Base-by-base conservation (phyloP, 2,888 invertebrate species). In the Arenicola marina region DNA sequence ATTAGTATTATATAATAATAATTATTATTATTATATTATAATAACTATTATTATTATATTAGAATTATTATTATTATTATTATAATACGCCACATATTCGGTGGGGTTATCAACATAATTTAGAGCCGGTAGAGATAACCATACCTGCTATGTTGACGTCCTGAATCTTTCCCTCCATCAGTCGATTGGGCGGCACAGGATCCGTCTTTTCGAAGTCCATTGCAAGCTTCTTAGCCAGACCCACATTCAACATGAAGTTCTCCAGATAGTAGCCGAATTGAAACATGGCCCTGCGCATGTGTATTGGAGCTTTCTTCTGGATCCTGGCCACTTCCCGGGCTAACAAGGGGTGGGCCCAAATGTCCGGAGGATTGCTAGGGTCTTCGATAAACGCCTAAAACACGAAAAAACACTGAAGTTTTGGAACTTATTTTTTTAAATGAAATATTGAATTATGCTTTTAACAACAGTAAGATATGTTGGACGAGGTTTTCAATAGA, bases 241-340 rank as follows among this genome's bases (percentile, higher is more conserved):
- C 75, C 3, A 77, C 76, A 46, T 69, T 59, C 45, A 75, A 72
- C 4, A 71, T 51, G 18, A 59, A 51, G 18, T 67, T 60, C 4
- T 72, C 72, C 2, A 77, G 63, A 34, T 70, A 68, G 1, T 69
- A 66, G 1, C 79, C 79, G 63, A 79, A 78, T 65, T 78, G 78
- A 18, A 78, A 76, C 18, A 74, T 72, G 7, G 74, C 68, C 21
- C 78, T 62, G 15, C 57, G 59, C 51, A 63, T 68, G 3, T 59
- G 57, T 4, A 71, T 73, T 1, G 51, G 45, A 33, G 57, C 67
- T 2, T 51, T 60, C 4, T 70, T 67, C 21, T 53, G 44, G 4
- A 51, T 58, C 11, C 62, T 38, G 31, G 66, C 56, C 1, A 76
- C 56, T 31, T 72, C 69, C 18, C 68, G 63, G 28, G 63, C 34